A percentile compares a stretch with the other conserved stretches of the same genome.
These are phyloP conservation scores for Drosophila gaucha DNA, from an alignment of 2,888 invertebrate species.

Conservation along the genomic window DNA sequence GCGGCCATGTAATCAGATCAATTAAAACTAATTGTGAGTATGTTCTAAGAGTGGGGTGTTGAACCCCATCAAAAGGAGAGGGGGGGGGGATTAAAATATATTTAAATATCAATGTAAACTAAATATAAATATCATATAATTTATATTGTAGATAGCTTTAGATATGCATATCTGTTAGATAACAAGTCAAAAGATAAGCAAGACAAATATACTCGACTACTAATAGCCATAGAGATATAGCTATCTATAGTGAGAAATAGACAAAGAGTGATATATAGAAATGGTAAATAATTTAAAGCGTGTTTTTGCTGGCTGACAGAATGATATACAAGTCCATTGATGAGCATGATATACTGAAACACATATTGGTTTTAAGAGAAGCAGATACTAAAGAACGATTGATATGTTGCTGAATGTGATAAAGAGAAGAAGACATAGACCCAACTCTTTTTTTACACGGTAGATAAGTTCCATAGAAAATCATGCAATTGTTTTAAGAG, in stretches of 20 bases:
- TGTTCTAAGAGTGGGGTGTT: constrained; percentile 18
- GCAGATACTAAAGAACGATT: not conserved
- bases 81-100: not conserved
- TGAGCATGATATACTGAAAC: no score
- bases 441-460: no score
- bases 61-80: not conserved
- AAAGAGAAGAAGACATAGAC: no score
- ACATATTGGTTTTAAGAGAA: no score
- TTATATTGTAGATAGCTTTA: not conserved
- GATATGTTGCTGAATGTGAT: no score
- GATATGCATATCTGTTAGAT: not conserved
- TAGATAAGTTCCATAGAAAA: no score
- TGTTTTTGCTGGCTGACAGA: not conserved
- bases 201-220: constrained; percentile 4
- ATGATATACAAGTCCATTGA: constrained; percentile 12
- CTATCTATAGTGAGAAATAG: not conserved
- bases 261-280: not conserved
- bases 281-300: not conserved
- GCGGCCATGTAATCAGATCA: constrained; percentile 66
- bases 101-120: not conserved
- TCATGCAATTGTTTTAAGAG: no score
- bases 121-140: no score
- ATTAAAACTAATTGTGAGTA: constrained; percentile 67
- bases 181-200: constrained; percentile 1
- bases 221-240: constrained; percentile 5